A percentile compares a stretch with the other conserved stretches of the same genome.
Conservation (phyloP, 2,113 vertebrate species). For the Gymnogyps californianus region DNA sequence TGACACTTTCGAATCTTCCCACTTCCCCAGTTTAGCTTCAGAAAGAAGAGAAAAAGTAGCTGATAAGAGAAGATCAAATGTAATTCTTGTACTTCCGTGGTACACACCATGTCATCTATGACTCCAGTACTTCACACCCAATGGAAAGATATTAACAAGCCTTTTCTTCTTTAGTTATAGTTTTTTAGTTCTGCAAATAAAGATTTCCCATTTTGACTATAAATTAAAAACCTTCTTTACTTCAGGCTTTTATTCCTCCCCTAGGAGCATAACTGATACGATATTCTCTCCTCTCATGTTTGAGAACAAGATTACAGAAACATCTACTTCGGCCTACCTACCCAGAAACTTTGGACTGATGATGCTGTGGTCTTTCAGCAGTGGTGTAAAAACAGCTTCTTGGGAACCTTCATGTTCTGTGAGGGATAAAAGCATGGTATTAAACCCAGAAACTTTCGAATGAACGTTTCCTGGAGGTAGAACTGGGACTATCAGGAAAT, state of each 20-base stretch:
- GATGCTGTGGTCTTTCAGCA: conserved; percentile 13
- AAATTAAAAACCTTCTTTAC: neutral
- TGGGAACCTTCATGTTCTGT: neutral
- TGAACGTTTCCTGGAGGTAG: neutral
- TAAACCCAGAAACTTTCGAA: neutral
- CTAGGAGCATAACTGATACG: neutral
- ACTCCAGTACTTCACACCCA: neutral
- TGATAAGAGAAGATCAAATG: neutral
- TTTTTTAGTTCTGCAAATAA: neutral
- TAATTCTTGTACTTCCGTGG: neutral
- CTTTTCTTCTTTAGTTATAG: neutral
- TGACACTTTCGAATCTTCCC: neutral
- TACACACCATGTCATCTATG: neutral
- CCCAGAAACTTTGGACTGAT: conserved; percentile 17
- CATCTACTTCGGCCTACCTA: neutral
- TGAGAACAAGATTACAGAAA: neutral
- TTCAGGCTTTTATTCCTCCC: neutral
- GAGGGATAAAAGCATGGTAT: neutral
- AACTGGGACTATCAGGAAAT: neutral
- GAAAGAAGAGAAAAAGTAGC: neutral
- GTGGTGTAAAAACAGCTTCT: neutral
- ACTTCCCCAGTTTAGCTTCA: conserved; percentile 10
- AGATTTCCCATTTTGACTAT: neutral
- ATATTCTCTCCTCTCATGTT: neutral
- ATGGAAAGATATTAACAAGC: neutral